phyloP scores from a whole-genome alignment of 2,888 invertebrate species.

The Gonocerus acuteangulatus region DNA sequence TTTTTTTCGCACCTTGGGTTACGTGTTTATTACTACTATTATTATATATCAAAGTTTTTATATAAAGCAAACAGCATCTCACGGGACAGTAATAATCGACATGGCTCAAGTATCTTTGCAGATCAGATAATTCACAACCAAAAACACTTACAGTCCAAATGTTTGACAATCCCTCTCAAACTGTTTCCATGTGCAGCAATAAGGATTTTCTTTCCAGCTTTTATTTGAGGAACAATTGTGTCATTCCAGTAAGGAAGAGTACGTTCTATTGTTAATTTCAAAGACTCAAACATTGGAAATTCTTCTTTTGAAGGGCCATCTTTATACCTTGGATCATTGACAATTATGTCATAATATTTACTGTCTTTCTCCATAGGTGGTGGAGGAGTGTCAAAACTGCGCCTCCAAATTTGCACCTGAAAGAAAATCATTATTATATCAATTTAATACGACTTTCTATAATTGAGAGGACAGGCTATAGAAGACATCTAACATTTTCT shows the following conservation, averaged over 20 bases:
- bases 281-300: constrained; percentile 75
- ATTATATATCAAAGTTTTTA: too few relatives aligned
- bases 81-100: too few relatives aligned
- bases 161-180: constrained; percentile 75
- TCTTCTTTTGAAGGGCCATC: constrained; percentile 61
- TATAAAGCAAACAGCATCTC: too few relatives aligned
- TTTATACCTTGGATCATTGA: constrained; percentile 66
- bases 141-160: constrained; percentile 63
- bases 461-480: too few relatives aligned
- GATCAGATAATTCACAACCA: too few relatives aligned
- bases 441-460: too few relatives aligned
- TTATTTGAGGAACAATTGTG: constrained; percentile 72
- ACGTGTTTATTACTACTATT: too few relatives aligned
- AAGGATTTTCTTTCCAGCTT: constrained; percentile 67
- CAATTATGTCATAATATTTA: constrained; percentile 64
- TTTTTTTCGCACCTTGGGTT: too few relatives aligned
- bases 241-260: constrained; percentile 82
- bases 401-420: constrained; percentile 74
- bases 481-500: too few relatives aligned
- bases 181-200: constrained; percentile 84
- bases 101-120: too few relatives aligned
- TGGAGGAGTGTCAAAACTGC: constrained; percentile 74
- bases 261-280: constrained; percentile 71
- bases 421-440: neutral
- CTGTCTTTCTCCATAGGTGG: constrained; percentile 71